Evolutionary conservation across 2,888 invertebrate species (phyloP), one percentile per base, ranked within the genome.

Genomic region (Lepidocyrtoides sp.): DNA sequence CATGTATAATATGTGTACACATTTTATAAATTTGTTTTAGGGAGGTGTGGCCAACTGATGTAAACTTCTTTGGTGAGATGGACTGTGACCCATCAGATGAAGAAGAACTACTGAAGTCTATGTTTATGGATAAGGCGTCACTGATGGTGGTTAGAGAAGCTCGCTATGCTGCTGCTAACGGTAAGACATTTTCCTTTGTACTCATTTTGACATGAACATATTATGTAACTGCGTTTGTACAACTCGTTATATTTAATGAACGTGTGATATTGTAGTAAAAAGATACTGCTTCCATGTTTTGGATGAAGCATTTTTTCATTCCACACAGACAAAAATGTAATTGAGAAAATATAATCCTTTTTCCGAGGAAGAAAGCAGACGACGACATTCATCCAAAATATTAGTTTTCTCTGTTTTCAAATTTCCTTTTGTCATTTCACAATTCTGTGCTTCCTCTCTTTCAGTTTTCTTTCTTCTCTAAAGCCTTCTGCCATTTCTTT

Each of bases 21-120:
- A 10, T 14, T 63, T 8, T 63, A 26, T 23, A 8, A 4, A 20
- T 5, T 26, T 44, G 41, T 75, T 60, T 86, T 60, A 91, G 92
- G 87, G 93, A 93, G 77, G 93, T 93, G 17, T 93, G 93, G 93
- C 92, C 93, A 10, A 89, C 91, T 29, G 82, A 86, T 66, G 32
- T 32, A 14, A 89, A 92, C 20, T 88, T 85, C 17, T 93, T 93
- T 91, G 93, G 93, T 10, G 91, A 88, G 17, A 10, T 51, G 1
- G 84, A 72, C 14, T 72, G 75, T 75, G 91, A 91, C 32, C 51
- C 75, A n/a, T 32, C 63, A 41, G 92, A 93, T 60, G 93, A 92
- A 60, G 90, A 91, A 81, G 88, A 86, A 17, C 32, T 88, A 69
- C 79, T 93, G 7, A 91, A 93, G 86, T 81, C 92, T 17, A 90